phyloP scores from a whole-genome alignment of 2,797 vertebrate species.

The Pelochelys cantorii region DNA sequence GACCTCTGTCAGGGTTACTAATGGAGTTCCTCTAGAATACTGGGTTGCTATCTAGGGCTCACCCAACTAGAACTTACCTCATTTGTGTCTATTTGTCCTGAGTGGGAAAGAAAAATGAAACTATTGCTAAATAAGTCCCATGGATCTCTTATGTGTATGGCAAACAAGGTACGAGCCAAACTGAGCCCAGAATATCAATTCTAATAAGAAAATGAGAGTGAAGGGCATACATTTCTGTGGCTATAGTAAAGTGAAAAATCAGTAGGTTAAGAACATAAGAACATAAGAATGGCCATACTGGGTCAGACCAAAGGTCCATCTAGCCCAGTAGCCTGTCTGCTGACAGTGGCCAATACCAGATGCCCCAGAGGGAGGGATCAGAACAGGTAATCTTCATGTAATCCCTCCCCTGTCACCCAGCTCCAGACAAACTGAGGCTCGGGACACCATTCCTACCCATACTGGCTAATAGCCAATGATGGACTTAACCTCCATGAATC shows the following conservation, averaged over 20 bases:
- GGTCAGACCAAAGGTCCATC: too few relatives aligned
- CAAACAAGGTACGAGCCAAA: constrained; percentile 21
- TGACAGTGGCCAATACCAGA: too few relatives aligned
- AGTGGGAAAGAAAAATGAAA: constrained; percentile 38
- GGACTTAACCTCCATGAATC: too few relatives aligned
- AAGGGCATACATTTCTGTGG: not conserved
- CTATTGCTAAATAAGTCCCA: constrained; percentile 20
- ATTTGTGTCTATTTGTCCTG: constrained; percentile 9
- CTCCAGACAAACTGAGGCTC: too few relatives aligned
- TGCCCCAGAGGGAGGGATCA: too few relatives aligned
- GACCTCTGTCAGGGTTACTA: constrained; percentile 9
- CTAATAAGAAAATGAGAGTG: not conserved
- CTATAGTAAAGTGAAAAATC: constrained; percentile 8
- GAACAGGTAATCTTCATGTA: too few relatives aligned
- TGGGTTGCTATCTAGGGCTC: constrained; percentile 20
- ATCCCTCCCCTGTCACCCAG: too few relatives aligned
- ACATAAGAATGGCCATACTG: too few relatives aligned
- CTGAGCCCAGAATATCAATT: not conserved
- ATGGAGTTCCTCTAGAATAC: not conserved
- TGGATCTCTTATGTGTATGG: not conserved
- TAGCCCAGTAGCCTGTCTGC: too few relatives aligned
- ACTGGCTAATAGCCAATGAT: too few relatives aligned
- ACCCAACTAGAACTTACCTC: not conserved
- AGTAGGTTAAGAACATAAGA: not conserved
- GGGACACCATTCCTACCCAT: too few relatives aligned